These are phyloP conservation scores for Troglohyphantes excavatus DNA, from an alignment of 2,888 invertebrate species.

Conservation along the genomic window DNA sequence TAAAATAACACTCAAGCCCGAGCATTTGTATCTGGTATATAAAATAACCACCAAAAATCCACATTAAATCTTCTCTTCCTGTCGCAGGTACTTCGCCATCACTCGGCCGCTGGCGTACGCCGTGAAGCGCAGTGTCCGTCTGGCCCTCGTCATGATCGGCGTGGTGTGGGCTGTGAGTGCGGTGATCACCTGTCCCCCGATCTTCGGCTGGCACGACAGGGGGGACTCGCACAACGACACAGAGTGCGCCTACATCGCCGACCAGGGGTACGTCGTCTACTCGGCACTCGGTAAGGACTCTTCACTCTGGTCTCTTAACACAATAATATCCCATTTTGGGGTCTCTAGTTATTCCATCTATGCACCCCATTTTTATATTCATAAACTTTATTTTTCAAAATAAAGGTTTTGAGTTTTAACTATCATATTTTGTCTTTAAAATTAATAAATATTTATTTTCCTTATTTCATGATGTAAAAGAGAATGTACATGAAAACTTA, in stretches of 20 bases:
- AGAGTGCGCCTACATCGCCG: conserved; percentile 80
- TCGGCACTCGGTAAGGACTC: conserved; percentile 80
- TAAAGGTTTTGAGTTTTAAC: too few species aligned
- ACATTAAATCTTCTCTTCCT: background rate
- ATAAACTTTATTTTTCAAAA: too few species aligned
- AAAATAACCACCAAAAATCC: too few species aligned
- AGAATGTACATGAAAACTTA: too few species aligned
- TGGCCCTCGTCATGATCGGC: conserved; percentile 81
- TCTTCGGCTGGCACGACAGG: conserved; percentile 81
- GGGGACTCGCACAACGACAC: conserved; percentile 66
- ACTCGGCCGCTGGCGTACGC: conserved; percentile 81
- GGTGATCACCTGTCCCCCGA: conserved; percentile 81
- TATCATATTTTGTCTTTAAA: too few species aligned
- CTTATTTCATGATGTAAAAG: too few species aligned
- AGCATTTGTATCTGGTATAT: too few species aligned
- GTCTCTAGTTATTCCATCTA: too few species aligned
- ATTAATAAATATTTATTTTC: too few species aligned
- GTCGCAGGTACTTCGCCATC: conserved; percentile 81
- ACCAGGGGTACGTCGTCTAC: conserved; percentile 81
- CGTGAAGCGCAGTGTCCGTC: conserved; percentile 80
- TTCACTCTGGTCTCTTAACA: background rate
- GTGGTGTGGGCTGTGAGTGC: conserved; percentile 81
- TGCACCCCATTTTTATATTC: too few species aligned
- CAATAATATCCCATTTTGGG: too few species aligned
- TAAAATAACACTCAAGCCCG: too few species aligned